Evolutionary conservation across 2,888 invertebrate species (phyloP), one percentile per base, ranked within the genome.

Genomic region (Aplocera efformata): DNA sequence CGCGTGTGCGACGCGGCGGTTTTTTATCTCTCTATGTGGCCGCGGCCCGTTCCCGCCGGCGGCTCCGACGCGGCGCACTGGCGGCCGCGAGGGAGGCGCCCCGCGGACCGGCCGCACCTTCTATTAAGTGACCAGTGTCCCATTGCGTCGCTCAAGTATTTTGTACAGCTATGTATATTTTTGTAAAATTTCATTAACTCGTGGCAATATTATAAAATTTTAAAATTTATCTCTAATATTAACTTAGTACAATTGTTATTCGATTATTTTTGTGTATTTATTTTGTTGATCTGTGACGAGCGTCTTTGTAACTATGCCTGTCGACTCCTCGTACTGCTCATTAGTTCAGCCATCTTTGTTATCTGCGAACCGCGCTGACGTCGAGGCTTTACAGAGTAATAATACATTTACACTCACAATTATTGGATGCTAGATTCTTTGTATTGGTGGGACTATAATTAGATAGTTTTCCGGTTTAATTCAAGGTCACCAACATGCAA

Each of bases 91-190:
- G n/a, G n/a, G n/a, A n/a, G n/a, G n/a, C n/a, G n/a, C n/a, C n/a
- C n/a, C n/a, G n/a, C n/a, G n/a, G n/a, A n/a, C n/a, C n/a, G n/a
- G n/a, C n/a, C n/a, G n/a, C n/a, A n/a, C n/a, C 35, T 32, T 37
- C 48, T 47, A 50, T 52, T 61, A 63, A 71, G 69, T 57, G 77
- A 70, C 75, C 75, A 60, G 71, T 73, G 72, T 51, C 55, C 68
- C 75, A 67, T 67, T 65, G 80, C 63, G 78, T 78, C 81, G 79
- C 82, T 75, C 78, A 68, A 77, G 81, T 79, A 76, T 76, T 46
- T 72, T 84, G 86, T 85, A 85, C 82, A 83, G 82, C 44, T 80
- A 74, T 85, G 82, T 84, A 85, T 86, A 86, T 86, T 86, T 85
- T 85, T 86, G 82, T 86, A 85, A 78, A 83, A 82, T 82, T 17